These are phyloP conservation scores for Gorsachius goisagi DNA, from an alignment of 2,113 vertebrate species.

Conservation along the genomic window DNA sequence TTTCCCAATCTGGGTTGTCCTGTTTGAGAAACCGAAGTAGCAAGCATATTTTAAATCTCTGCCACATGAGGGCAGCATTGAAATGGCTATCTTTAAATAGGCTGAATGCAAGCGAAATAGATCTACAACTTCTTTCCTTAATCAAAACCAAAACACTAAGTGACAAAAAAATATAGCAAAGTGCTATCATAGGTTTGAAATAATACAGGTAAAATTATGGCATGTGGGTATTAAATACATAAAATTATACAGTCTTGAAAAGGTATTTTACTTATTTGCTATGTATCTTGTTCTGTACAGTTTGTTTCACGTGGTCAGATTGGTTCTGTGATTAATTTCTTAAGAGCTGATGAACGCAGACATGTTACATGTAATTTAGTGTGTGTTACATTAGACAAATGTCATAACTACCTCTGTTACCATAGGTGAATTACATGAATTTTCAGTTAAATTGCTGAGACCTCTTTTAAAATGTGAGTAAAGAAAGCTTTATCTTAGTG, in stretches of 20 bases:
- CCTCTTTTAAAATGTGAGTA: neutral
- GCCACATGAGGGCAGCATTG: conserved; percentile 46
- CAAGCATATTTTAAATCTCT: neutral
- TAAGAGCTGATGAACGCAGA: neutral
- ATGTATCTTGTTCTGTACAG: neutral
- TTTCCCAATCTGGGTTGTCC: neutral
- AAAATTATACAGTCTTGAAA: neutral
- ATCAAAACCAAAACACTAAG: neutral
- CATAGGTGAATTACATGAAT: neutral
- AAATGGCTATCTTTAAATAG: neutral
- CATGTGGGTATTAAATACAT: neutral
- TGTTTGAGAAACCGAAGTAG: neutral
- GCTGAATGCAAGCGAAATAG: neutral
- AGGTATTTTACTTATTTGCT: neutral
- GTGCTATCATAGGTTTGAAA: neutral
- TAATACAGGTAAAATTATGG: neutral
- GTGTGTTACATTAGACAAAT: neutral
- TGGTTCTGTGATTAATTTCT: neutral
- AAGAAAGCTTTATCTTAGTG: neutral
- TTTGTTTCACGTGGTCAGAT: neutral
- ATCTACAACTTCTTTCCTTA: neutral
- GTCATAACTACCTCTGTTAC: neutral
- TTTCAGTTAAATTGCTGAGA: neutral
- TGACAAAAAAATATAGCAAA: neutral
- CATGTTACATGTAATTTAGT: neutral